Conservation (phyloP, 2,113 vertebrate genomes). For the Hyaena hyaena region DNA sequence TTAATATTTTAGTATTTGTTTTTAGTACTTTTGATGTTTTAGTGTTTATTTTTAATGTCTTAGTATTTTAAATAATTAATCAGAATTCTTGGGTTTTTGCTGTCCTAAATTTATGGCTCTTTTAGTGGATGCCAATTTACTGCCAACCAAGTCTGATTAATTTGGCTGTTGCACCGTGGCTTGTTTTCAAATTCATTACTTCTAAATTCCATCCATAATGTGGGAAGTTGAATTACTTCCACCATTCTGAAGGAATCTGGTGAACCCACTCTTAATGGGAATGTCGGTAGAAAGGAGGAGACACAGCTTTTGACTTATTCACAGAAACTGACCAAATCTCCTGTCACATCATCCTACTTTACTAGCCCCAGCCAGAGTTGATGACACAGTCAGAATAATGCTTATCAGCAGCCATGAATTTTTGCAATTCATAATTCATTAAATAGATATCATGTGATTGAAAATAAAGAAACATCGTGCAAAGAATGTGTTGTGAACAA, state of each 20-base stretch:
- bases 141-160: slow-evolving; percentile 46
- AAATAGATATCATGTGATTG: not conserved
- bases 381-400: not conserved
- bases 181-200: slow-evolving; percentile 55
- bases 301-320: not conserved
- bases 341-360: not conserved
- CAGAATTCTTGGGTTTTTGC: slow-evolving; percentile 51
- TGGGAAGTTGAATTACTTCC: slow-evolving; percentile 12
- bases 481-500: slow-evolving; percentile 36
- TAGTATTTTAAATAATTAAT: slow-evolving; percentile 71
- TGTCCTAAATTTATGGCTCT: slow-evolving; percentile 54
- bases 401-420: not conserved
- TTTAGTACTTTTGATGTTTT: slow-evolving; percentile 62
- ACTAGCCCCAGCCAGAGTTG: not conserved
- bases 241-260: not conserved
- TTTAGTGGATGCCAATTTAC: slow-evolving; percentile 41
- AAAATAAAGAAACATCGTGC: slow-evolving; percentile 55
- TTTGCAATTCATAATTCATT: slow-evolving; percentile 51
- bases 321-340: not conserved
- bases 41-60: slow-evolving; percentile 68
- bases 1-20: slow-evolving; percentile 73
- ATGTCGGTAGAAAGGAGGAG: not conserved
- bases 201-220: slow-evolving; percentile 16
- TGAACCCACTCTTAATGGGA: not conserved
- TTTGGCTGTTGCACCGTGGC: slow-evolving; percentile 10